These are phyloP conservation scores for Halictus ligatus DNA, from an alignment of 2,888 invertebrate genomes.

Conservation along the genomic window DNA sequence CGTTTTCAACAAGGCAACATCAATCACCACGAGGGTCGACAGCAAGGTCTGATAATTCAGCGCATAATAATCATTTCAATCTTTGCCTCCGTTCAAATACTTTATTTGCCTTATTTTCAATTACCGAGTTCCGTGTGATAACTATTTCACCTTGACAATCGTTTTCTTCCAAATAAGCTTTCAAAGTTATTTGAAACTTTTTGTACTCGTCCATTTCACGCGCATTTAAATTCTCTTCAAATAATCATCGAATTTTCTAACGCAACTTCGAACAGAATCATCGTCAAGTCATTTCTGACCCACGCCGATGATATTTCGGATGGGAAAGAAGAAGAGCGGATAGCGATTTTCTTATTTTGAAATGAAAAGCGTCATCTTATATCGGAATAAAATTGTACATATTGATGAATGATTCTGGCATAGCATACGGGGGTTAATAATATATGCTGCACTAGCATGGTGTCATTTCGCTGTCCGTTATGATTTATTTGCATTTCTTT, in stretches of 20 bases:
- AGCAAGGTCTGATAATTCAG: not conserved
- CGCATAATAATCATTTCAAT: not conserved
- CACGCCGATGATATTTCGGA: too few species aligned
- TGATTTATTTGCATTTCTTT: too few species aligned
- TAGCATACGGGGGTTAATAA: too few species aligned
- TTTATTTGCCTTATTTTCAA: not conserved
- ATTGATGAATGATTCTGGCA: too few species aligned
- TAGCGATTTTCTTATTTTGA: too few species aligned
- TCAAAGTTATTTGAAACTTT: not conserved
- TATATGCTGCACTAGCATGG: too few species aligned
- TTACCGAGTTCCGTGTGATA: not conserved
- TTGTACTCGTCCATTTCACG: not conserved
- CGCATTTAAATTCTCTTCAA: not conserved
- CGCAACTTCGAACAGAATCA: not conserved
- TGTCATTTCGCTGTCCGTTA: too few species aligned
- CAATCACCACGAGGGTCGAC: not conserved
- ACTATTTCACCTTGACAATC: not conserved
- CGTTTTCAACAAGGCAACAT: not conserved
- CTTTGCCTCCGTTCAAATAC: not conserved
- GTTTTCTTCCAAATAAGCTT: not conserved
- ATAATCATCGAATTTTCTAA: not conserved
- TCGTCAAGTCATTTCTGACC: too few species aligned
- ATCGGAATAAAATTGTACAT: too few species aligned
- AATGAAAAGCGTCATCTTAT: too few species aligned
- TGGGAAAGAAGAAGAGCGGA: too few species aligned